These are phyloP conservation scores for Amphipyra tragopoginis DNA, from an alignment of 2,888 invertebrate species.

Conservation along the genomic window DNA sequence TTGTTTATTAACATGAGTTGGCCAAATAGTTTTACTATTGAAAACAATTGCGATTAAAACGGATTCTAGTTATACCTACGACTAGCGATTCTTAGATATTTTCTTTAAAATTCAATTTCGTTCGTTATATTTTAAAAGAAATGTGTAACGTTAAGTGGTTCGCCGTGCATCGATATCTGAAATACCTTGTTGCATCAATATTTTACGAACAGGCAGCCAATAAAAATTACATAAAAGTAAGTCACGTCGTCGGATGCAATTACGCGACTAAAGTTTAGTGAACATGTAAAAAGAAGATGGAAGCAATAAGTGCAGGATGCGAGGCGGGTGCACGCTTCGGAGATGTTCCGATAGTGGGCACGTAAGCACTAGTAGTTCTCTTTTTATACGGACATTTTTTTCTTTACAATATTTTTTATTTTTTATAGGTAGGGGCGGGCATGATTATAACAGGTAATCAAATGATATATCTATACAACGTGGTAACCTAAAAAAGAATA, in stretches of 20 bases:
- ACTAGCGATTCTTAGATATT: no score
- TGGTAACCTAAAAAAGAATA: no score
- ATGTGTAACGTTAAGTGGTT: background rate
- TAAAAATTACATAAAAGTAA: slow-evolving; percentile 39
- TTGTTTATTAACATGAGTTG: slow-evolving; percentile 15
- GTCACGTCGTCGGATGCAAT: slow-evolving; percentile 47
- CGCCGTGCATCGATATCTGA: slow-evolving; percentile 8
- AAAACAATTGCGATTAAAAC: background rate
- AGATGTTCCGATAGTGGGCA: slow-evolving; percentile 51
- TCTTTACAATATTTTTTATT: background rate
- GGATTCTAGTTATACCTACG: no score
- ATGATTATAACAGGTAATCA: no score
- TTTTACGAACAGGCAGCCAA: slow-evolving; percentile 10
- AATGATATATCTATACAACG: no score
- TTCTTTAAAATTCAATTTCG: background rate
- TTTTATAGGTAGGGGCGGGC: no score
- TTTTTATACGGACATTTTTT: slow-evolving; percentile 32
- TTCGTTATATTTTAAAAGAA: background rate
- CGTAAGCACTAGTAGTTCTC: slow-evolving; percentile 28
- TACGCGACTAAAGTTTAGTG: slow-evolving; percentile 47
- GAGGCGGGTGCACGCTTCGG: slow-evolving; percentile 24
- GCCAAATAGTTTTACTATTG: slow-evolving; percentile 6
- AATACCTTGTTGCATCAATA: slow-evolving; percentile 20
- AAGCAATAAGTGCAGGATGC: slow-evolving; percentile 42
- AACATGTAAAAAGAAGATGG: slow-evolving; percentile 43